Base-by-base conservation (phyloP, 2,888 invertebrate species). In the Noctua janthina region DNA sequence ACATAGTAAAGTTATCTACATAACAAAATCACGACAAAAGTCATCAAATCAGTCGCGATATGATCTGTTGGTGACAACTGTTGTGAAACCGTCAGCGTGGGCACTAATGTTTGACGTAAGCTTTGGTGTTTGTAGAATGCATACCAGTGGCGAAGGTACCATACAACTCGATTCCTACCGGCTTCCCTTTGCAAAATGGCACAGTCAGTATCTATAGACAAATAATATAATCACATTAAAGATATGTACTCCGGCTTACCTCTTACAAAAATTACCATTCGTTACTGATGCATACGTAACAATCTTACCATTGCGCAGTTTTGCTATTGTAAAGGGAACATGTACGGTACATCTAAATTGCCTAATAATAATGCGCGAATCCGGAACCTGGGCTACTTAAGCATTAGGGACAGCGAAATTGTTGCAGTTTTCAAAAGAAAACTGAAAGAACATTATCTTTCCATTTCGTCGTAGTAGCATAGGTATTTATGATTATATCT, bases 11-110 rank as follows among this genome's bases (percentile, higher is more conserved):
- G 0, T 13, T 1, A 59, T 59, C n/a, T n/a, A 5, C 39, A 23
- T 23, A 2, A 49, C 8, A 1, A 62, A 49, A 35, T 15, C 11
- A 29, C 23, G 8, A 23, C 2, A 29, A 35, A 54, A 76, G 64
- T 88, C n/a, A n/a, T n/a, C n/a, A n/a, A n/a, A 91, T 87, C 87
- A 88, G 82, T 74, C 59, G 51, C 56, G 87, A 88, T 90, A 89
- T 85, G 56, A 91, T 91, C 86, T 75, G 83, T 73, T 62, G 83
- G 77, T 85, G 87, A 87, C 87, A 85, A 79, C 51, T 69, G 69
- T 83, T 85, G 79, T 69, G 67, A 78, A 86, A 90, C 76, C 77
- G 76, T 85, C 70, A 59, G 70, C 76, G 78, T 81, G 51, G 76
- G 77, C 70, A 76, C 74, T 86, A 49, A 68, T 46, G 20, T 69